phyloP scores from a whole-genome alignment of 2,113 vertebrate species.

The Toxotes chatareus region DNA sequence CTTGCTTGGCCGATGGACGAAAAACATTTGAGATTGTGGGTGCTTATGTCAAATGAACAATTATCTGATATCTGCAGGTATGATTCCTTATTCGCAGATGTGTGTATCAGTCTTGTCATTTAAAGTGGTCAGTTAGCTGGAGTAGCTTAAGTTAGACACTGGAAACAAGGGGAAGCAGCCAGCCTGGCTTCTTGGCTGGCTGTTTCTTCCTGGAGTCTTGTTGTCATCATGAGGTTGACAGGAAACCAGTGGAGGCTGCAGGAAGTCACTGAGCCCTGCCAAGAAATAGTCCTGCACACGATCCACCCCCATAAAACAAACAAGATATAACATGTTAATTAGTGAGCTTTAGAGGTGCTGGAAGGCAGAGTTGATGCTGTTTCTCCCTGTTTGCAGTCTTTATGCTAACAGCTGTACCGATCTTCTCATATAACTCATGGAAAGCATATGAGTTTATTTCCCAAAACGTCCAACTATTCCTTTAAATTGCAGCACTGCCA shows the following conservation, averaged over 20 bases:
- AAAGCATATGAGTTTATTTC: background rate
- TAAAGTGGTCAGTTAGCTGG: background rate
- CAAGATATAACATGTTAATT: conserved; percentile 1
- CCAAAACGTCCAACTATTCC: background rate
- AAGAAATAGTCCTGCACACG: background rate
- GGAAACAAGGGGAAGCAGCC: background rate
- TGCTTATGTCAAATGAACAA: background rate
- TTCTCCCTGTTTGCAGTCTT: background rate
- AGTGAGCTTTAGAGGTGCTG: conserved; percentile 4
- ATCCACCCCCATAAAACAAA: background rate
- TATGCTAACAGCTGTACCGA: background rate
- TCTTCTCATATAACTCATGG: background rate
- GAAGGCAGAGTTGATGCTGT: background rate
- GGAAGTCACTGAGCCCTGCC: background rate
- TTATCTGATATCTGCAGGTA: background rate
- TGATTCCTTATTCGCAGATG: background rate
- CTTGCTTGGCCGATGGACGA: background rate
- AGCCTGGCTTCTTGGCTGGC: background rate
- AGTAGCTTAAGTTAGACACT: background rate
- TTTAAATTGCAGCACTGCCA: background rate
- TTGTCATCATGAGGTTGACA: background rate
- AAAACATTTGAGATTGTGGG: background rate
- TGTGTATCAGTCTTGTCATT: background rate
- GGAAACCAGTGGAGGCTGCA: conserved; percentile 2
- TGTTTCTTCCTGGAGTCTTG: background rate